Base-by-base conservation (phyloP, 2,888 invertebrate genomes). In the Xestoiulus laeticollis region DNA sequence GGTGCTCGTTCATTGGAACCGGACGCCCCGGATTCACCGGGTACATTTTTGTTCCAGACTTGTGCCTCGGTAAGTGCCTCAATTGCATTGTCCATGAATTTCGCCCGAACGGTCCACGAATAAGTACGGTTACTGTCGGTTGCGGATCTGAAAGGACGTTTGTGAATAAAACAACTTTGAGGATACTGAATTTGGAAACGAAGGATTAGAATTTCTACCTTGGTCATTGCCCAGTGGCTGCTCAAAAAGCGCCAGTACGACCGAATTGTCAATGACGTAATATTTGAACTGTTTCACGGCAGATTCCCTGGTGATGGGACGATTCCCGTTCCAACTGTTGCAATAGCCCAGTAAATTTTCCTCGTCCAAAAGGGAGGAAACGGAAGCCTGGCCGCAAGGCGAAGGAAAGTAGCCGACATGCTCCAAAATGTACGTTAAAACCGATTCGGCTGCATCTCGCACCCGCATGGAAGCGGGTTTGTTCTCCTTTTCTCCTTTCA, bases 401-500 rank as follows among this genome's bases (percentile, higher is more conserved):
- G 95, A 95, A 0, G 96, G 96, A 90, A 96, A 96, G 91, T 96
- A 96, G 0, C 96, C 96, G 68, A 96, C 96, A 93, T 98, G 97
- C 92, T 98, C 98, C 89, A 98, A 94, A 90, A 99, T 96, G 89
- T 96, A 95, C 90, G 97, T 97, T 8, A 99, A 94, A 68, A 99
- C 93, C 89, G 96, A 96, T 92, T 99, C 99, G 0, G 99, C 99
- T 0, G 99, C 98, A 92, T 99, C 99, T 88, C 98, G 94, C 0
- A 99, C 99, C 90, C 99, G 94, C 96, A 98, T 97, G 0, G 99
- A 99, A 0, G 98, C 99, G 0, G 99, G 99, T 91, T 98, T 99
- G 89, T 98, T 92, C 92, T 98, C 97, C 91, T 99, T 99, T 90
- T 98, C 97, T 90, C 98, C 97, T 92, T 99, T 99, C 94, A 97